Evolutionary conservation across 2,797 vertebrate genomes (phyloP), one percentile per base, ranked within the genome.

Genomic region (Benthosema pterotum): DNA sequence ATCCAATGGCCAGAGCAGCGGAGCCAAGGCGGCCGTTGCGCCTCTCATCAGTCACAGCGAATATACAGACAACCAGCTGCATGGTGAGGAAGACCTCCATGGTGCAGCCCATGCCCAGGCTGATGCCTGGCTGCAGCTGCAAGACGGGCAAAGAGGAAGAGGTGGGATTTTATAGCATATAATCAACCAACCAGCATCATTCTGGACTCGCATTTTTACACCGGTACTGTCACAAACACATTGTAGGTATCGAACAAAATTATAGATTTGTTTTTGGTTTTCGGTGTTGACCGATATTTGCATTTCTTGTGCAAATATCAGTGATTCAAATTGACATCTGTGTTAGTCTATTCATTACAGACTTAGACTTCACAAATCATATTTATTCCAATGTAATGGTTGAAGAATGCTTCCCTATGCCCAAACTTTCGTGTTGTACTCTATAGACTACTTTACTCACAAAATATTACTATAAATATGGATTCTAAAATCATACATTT

Each of bases 81-180:
- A 98, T 83, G 0, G 95, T 98, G 82, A 99, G 92, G 88, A 99
- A 95, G 77, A 97, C 91, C 91, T 99, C 97, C 78, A 99, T 93
- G 15, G 93, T 93, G 74, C 94, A 97, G 83, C 94, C 97, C 94
- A 98, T 97, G 69, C 95, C 95, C 54, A 94, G 88, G 28, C 95
- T 95, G 80, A 99, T 91, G n/a, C 95, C 92, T 3, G 96, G 94
- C 84, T 98, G 95, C 72, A 98, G 83, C 97, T 98, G 83, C 1
- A 69, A n/a, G 17, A 17, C 2, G n/a, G 13, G 6, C 28, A 11
- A 46, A 51, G 60, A 63, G 42, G 42, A 46, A 28, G 28, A 47
- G 22, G 50, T 11, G 6, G 5, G 5, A 11, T 43, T 15, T 15
- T 11, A 48, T 15, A 42, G 58, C 52, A 52, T 19, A 0, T 12